phyloP scores from a whole-genome alignment of 2,888 invertebrate species.

The Cremastinae sp. region DNA sequence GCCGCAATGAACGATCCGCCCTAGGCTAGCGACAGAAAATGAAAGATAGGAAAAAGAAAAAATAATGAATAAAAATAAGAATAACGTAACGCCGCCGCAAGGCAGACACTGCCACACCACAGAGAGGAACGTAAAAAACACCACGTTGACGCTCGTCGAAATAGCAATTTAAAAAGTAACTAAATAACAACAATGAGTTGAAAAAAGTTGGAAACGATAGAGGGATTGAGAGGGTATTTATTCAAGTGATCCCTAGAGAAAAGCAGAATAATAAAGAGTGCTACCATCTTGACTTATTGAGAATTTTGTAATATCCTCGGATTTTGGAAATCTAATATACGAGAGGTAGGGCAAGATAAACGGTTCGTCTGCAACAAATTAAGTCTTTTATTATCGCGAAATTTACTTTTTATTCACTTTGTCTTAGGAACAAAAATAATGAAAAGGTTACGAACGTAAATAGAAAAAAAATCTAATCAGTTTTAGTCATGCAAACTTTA shows the following conservation, averaged over 20 bases:
- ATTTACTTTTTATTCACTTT: too few species aligned
- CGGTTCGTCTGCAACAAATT: too few species aligned
- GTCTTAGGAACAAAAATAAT: too few species aligned
- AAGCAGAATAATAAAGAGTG: conserved; percentile 35
- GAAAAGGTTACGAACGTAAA: background rate
- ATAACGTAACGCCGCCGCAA: conserved; percentile 76
- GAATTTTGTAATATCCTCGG: conserved; percentile 27
- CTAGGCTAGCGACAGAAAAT: background rate
- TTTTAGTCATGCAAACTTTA: too few species aligned
- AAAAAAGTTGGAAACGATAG: conserved; percentile 2
- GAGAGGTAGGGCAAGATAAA: background rate
- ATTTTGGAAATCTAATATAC: background rate
- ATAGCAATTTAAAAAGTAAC: conserved; percentile 49
- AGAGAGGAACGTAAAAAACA: conserved; percentile 72
- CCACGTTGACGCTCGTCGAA: conserved; percentile 62
- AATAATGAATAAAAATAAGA: conserved; percentile 61
- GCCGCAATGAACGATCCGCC: conserved; percentile 38
- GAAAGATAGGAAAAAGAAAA: background rate
- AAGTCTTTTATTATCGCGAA: too few species aligned
- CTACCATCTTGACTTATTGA: background rate
- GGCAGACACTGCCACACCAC: conserved; percentile 79
- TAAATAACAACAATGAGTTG: conserved; percentile 5
- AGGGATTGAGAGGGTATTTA: conserved; percentile 11
- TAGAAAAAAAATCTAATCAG: too few species aligned
- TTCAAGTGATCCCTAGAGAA: conserved; percentile 8